A percentile compares a stretch with the other conserved stretches of the same genome.
These are phyloP conservation scores for Coecobrya sp. DNA, from an alignment of 2,888 invertebrate genomes.

Conservation along the genomic window DNA sequence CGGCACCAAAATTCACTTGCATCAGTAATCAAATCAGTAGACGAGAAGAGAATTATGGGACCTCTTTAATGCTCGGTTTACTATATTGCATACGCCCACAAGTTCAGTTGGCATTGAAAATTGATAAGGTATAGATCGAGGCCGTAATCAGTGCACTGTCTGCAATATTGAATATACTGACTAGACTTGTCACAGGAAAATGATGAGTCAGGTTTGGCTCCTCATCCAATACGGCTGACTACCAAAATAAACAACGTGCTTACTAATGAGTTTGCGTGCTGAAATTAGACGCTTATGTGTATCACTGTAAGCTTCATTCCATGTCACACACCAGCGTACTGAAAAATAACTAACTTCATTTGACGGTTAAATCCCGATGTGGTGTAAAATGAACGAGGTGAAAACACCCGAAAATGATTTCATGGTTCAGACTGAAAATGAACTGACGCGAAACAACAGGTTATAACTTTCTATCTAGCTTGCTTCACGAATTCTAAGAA, in stretches of 20 bases:
- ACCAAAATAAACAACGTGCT: constrained; percentile 1
- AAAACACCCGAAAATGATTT: constrained; percentile 19
- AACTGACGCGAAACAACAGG: neutral
- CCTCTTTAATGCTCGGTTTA: too few relatives aligned
- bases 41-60: too few relatives aligned
- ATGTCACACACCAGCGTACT: neutral
- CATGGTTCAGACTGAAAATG: neutral
- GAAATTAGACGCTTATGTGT: neutral
- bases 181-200: neutral
- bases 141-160: neutral
- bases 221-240: neutral
- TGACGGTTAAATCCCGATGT: neutral
- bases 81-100: too few relatives aligned
- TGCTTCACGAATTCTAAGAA: too few relatives aligned
- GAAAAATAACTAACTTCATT: neutral
- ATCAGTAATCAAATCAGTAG: too few relatives aligned
- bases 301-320: neutral
- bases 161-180: neutral
- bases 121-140: too few relatives aligned
- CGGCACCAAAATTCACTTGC: too few relatives aligned
- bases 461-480: too few relatives aligned
- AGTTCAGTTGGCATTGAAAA: too few relatives aligned
- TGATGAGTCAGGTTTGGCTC: constrained; percentile 51
- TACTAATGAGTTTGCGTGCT: constrained; percentile 27
- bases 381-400: neutral